Evolutionary conservation across 2,113 vertebrate genomes (phyloP).

Genomic region (Lepisosteus oculatus): DNA sequence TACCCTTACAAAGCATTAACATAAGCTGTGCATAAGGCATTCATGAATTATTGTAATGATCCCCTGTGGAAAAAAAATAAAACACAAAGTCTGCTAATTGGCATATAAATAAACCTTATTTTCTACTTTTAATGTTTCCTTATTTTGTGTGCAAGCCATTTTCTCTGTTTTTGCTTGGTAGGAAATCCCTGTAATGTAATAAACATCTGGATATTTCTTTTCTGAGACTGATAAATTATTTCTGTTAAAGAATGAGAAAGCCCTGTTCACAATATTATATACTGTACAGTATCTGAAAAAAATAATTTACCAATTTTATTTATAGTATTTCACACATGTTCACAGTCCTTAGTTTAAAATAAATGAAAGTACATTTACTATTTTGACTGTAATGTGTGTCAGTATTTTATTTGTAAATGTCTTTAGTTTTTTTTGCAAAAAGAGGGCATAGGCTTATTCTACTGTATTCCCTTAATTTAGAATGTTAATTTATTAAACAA

Average conservation of each 20-base stretch:
- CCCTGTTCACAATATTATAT: too few relatives aligned
- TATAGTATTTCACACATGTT: too few relatives aligned
- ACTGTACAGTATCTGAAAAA: too few relatives aligned
- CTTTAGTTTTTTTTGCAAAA: too few relatives aligned
- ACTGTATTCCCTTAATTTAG: too few relatives aligned
- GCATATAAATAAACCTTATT: slow-evolving; percentile 66
- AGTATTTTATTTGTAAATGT: too few relatives aligned
- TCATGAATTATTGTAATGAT: slow-evolving; percentile 66
- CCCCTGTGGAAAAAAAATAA: slow-evolving; percentile 56
- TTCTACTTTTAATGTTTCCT: slow-evolving; percentile 51
- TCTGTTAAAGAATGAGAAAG: not conserved
- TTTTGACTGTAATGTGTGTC: too few relatives aligned
- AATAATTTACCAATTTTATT: too few relatives aligned
- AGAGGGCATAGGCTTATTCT: too few relatives aligned
- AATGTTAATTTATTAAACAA: too few relatives aligned
- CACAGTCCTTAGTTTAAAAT: too few relatives aligned
- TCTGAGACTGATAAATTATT: not conserved
- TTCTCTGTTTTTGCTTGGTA: slow-evolving; percentile 21
- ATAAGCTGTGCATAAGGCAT: slow-evolving; percentile 67
- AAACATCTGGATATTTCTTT: not conserved
- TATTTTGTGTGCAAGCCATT: slow-evolving; percentile 53
- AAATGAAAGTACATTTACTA: too few relatives aligned
- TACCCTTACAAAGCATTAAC: slow-evolving; percentile 60
- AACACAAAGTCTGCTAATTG: slow-evolving; percentile 70
- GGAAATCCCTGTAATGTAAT: not conserved